Evolutionary conservation across 64 coral and sea anemone genomes (phyloP), one percentile per base, ranked within the genome.

Genomic region (Pachyseris speciosa): DNA sequence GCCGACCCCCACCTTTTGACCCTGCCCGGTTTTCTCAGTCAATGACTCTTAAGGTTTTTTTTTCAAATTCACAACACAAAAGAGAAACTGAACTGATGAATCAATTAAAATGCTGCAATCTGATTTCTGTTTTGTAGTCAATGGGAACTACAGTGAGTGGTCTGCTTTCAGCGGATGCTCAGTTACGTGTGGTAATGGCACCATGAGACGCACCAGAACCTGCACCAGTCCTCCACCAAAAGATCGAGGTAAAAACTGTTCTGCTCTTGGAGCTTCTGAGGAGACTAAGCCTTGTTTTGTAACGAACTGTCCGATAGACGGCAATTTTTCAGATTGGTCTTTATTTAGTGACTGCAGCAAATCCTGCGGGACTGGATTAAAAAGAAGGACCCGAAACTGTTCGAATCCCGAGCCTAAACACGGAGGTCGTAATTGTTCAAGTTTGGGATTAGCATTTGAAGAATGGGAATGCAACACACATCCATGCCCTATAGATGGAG

Each of bases 401-500:
- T 83, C 77, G 59, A 94, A 90, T 84, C 87, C 92, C 3, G 32
- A 61, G 19, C 86, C 77, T 61, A 38, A 74, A 36, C 52, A 90
- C 48, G 95, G 91, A 47, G 95, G 95, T 2, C 85, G 39, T 5
- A 42, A 69, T 68, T 97, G 95, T 44, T 42, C 57, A 7, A 75
- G 44, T 29, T 68, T 93, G 17, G 95, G 71, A 44, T 51, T 37
- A 43, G 27, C 29, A 5, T 25, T 90, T n/a, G 75, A 97, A 58
- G 64, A 29, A 45, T 25, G 42, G 5, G 15, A 36, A 0, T 97
- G 95, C 64, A 97, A 94, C 38, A 80, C 79, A 36, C 37, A 93
- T 10, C 91, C 78, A 1, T 97, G 95, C 52, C 95, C 95, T 20
- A 93, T 97, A 40, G 37, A 93, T 32, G 95, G 95, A 9, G 91